Percentiles rank a stretch among this genome's conserved stretches.
Conservation (phyloP, 2,888 invertebrate genomes). For the Camponotus fellah region DNA sequence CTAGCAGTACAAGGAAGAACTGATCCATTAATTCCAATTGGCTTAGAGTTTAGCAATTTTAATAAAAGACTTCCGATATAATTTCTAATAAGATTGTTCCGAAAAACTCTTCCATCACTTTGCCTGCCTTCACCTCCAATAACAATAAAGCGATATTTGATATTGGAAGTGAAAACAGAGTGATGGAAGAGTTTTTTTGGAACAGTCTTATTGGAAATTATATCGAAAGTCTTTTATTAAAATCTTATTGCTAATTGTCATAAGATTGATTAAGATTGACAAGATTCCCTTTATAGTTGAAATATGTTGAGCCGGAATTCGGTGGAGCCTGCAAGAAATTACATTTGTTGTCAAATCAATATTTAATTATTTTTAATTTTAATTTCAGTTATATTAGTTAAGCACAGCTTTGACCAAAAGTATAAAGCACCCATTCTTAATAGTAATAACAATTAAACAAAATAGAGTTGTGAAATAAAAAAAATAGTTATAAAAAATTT, state of each 20-base stretch:
- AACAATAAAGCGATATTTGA: not conserved
- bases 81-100: not conserved
- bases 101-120: not conserved
- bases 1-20: not conserved
- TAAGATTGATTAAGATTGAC: too few species aligned
- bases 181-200: too few species aligned
- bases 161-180: too few species aligned
- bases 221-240: too few species aligned
- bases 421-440: too few species aligned
- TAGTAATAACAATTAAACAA: too few species aligned
- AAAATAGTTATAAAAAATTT: too few species aligned
- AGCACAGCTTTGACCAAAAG: too few species aligned
- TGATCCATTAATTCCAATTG: not conserved
- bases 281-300: not conserved
- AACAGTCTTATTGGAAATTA: too few species aligned
- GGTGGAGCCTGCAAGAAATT: not conserved
- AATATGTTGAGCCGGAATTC: not conserved
- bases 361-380: too few species aligned
- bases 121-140: not conserved
- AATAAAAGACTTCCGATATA: not conserved
- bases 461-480: too few species aligned
- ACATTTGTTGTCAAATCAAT: not conserved
- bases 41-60: not conserved
- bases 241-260: not conserved
- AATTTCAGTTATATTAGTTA: too few species aligned